Conservation (phyloP, 2,797 vertebrate genomes). For the Remorina albescens region DNA sequence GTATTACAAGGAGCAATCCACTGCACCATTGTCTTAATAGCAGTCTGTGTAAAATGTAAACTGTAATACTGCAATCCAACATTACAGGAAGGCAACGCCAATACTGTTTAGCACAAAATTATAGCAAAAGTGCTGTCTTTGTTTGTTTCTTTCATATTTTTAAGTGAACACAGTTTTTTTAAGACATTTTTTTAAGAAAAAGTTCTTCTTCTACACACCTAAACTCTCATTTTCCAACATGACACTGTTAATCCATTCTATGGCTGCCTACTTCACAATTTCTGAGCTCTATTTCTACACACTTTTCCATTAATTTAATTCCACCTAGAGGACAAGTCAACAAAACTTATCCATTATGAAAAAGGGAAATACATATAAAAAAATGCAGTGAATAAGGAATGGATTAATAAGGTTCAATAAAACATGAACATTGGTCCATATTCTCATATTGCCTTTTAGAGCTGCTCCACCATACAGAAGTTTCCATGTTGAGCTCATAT, state of each 20-base stretch:
- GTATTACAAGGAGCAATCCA: slow-evolving; percentile 60
- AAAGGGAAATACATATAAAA: slow-evolving; percentile 60
- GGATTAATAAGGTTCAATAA: slow-evolving; percentile 81
- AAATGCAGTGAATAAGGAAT: slow-evolving; percentile 63
- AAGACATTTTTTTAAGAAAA: slow-evolving; percentile 56
- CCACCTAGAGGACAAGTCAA: slow-evolving; percentile 46
- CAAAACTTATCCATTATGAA: slow-evolving; percentile 58
- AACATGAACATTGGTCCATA: slow-evolving; percentile 77
- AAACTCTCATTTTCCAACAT: slow-evolving; percentile 14
- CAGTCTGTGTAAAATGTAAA: slow-evolving; percentile 75
- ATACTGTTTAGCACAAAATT: slow-evolving; percentile 55
- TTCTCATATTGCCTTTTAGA: slow-evolving; percentile 78
- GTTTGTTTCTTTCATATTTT: slow-evolving; percentile 18
- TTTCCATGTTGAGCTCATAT: slow-evolving; percentile 72
- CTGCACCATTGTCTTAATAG: slow-evolving; percentile 69
- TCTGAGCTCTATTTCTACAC: slow-evolving; percentile 60
- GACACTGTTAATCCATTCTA: slow-evolving; percentile 35
- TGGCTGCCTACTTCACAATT: slow-evolving; percentile 19
- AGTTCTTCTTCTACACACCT: slow-evolving; percentile 4
- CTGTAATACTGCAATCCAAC: slow-evolving; percentile 68
- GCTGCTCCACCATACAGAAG: slow-evolving; percentile 57
- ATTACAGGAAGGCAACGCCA: slow-evolving; percentile 74
- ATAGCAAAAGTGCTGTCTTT: slow-evolving; percentile 53
- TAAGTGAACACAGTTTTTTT: slow-evolving; percentile 22
- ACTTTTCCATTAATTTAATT: slow-evolving; percentile 24